A percentile compares a stretch with the other conserved stretches of the same genome.
Conservation (phyloP, 2,888 invertebrate genomes). For the Cryptocephalus primarius region DNA sequence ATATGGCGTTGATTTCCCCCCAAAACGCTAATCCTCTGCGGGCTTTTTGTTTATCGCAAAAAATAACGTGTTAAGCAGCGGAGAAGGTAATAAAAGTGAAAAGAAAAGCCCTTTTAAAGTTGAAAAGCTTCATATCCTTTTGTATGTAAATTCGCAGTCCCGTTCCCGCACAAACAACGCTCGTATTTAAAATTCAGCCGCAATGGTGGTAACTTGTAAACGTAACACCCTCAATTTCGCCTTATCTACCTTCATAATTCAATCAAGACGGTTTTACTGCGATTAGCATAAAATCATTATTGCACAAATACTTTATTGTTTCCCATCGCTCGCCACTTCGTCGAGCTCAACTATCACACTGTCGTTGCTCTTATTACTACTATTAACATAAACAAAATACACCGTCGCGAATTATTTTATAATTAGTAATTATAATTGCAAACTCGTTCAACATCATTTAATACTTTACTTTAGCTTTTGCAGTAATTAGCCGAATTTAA, state of each 20-base stretch:
- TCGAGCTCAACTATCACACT: no score
- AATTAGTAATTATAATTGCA: no score
- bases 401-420: no score
- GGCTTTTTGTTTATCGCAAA: slow-evolving; percentile 2
- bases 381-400: no score
- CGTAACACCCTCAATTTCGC: slow-evolving; percentile 26
- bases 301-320: no score
- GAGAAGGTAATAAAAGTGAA: slow-evolving; percentile 14
- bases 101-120: slow-evolving; percentile 14
- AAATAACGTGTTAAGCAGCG: slow-evolving; percentile 11
- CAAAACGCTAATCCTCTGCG: slow-evolving; percentile 4
- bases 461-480: no score
- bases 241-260: slow-evolving; percentile 27
- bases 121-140: slow-evolving; percentile 19
- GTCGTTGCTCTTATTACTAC: no score
- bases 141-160: slow-evolving; percentile 22
- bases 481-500: no score
- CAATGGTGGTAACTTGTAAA: slow-evolving; percentile 28
- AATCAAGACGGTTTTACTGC: slow-evolving; percentile 22
- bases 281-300: slow-evolving; percentile 26
- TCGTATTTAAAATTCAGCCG: slow-evolving; percentile 25
- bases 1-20: slow-evolving; percentile 1
- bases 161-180: slow-evolving; percentile 20
- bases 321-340: no score
- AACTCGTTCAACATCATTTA: no score